These are phyloP conservation scores for Cylloceria caligata DNA, from an alignment of 2,888 invertebrate genomes.

Conservation along the genomic window DNA sequence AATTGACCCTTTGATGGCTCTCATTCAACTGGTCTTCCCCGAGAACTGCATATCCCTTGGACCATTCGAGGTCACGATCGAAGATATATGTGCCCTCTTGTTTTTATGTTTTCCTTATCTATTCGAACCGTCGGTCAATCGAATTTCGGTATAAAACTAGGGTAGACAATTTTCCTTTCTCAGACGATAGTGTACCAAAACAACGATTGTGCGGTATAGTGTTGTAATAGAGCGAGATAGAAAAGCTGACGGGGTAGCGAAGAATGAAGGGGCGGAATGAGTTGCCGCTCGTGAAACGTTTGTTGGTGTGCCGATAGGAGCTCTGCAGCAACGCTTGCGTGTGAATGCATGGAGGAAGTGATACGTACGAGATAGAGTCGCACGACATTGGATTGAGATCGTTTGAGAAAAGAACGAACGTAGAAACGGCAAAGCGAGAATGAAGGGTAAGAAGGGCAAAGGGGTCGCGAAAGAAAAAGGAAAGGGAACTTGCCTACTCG, in stretches of 20 bases:
- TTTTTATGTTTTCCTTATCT: neutral
- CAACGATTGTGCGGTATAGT: neutral
- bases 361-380: slow-evolving; percentile 66
- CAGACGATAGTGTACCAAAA: slow-evolving; percentile 4
- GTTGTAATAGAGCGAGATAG: slow-evolving; percentile 10
- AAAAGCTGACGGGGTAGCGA: slow-evolving; percentile 34
- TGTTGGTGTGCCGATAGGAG: slow-evolving; percentile 33
- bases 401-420: slow-evolving; percentile 53
- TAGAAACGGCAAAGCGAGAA: slow-evolving; percentile 19
- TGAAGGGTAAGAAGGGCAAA: slow-evolving; percentile 12
- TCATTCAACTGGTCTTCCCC: no score
- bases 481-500: slow-evolving; percentile 44
- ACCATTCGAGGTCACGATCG: neutral
- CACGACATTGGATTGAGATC: slow-evolving; percentile 69
- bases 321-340: slow-evolving; percentile 45
- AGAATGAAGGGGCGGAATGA: slow-evolving; percentile 15
- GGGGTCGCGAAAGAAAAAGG: slow-evolving; percentile 2
- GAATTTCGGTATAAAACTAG: slow-evolving; percentile 44
- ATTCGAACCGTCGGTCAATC: slow-evolving; percentile 6
- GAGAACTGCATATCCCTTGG: no score
- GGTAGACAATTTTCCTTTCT: slow-evolving; percentile 54
- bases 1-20: no score
- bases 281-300: slow-evolving; percentile 18
- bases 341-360: slow-evolving; percentile 68
- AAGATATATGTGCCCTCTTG: neutral